Conservation (phyloP, 2,113 vertebrate genomes). For the Engystomops pustulosus region DNA sequence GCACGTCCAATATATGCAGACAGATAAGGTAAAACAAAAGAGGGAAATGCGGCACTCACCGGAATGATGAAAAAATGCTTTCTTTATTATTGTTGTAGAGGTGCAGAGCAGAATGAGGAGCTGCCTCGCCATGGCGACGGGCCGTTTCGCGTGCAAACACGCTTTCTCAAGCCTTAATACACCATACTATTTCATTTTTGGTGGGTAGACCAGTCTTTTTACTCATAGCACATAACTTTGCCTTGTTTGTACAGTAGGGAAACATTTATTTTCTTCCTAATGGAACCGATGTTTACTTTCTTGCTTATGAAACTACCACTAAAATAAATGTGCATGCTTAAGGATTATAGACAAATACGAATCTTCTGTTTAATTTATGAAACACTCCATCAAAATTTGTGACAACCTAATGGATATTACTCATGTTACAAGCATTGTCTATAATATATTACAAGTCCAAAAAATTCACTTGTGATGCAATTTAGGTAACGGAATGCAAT, state of each 20-base stretch:
- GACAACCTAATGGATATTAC: constrained; percentile 12
- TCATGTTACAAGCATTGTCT: not conserved
- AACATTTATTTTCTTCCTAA: not conserved
- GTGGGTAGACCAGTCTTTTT: too few species aligned
- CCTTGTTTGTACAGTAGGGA: not conserved
- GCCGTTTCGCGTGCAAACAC: too few species aligned
- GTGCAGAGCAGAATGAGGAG: too few species aligned
- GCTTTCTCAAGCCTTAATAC: too few species aligned
- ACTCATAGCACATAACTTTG: not conserved
- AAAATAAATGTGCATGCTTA: not conserved
- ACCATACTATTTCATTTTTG: too few species aligned
- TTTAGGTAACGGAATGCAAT: not conserved
- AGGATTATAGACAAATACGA: not conserved
- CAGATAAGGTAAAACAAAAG: too few species aligned
- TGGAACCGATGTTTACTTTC: not conserved
- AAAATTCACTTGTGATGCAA: not conserved
- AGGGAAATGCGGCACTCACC: too few species aligned
- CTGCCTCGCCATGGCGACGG: too few species aligned
- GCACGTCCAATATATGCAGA: too few species aligned
- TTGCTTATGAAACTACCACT: not conserved
- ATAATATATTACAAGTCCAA: not conserved
- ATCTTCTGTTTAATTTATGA: not conserved
- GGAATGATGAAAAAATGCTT: too few species aligned
- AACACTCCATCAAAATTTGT: not conserved
- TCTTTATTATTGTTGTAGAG: too few species aligned